phyloP scores from a whole-genome alignment of 2,797 vertebrate species.

The Rhinoraja longicauda region DNA sequence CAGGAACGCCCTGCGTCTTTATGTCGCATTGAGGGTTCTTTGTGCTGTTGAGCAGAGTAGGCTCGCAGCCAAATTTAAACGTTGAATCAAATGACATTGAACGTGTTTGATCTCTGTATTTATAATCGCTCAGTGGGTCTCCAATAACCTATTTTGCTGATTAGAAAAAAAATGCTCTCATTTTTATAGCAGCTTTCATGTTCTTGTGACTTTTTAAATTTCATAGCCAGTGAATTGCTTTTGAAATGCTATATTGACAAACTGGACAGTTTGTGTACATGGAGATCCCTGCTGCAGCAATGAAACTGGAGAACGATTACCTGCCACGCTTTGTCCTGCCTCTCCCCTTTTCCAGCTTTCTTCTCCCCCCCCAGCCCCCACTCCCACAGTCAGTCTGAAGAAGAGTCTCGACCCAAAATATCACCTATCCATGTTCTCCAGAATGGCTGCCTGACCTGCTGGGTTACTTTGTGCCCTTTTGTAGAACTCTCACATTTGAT shows the following conservation, averaged over 20 bases:
- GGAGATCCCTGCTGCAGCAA: background rate
- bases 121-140: background rate
- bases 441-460: too few relatives aligned
- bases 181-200: background rate
- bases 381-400: too few relatives aligned
- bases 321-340: too few relatives aligned
- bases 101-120: background rate
- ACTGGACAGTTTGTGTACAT: background rate
- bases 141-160: background rate
- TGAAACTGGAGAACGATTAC: background rate
- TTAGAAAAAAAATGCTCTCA: background rate
- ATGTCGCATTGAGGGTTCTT: background rate
- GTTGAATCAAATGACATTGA: background rate
- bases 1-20: background rate
- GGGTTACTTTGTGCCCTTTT: too few relatives aligned
- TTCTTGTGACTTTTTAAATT: background rate
- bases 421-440: too few relatives aligned
- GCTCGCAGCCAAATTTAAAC: background rate
- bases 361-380: too few relatives aligned
- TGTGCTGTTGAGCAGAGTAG: background rate
- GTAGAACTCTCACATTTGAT: too few relatives aligned
- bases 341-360: too few relatives aligned
- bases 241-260: background rate
- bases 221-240: background rate
- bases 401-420: too few relatives aligned